These are phyloP conservation scores for Holocentrus rufus DNA, from an alignment of 2,797 vertebrate genomes.

Conservation along the genomic window DNA sequence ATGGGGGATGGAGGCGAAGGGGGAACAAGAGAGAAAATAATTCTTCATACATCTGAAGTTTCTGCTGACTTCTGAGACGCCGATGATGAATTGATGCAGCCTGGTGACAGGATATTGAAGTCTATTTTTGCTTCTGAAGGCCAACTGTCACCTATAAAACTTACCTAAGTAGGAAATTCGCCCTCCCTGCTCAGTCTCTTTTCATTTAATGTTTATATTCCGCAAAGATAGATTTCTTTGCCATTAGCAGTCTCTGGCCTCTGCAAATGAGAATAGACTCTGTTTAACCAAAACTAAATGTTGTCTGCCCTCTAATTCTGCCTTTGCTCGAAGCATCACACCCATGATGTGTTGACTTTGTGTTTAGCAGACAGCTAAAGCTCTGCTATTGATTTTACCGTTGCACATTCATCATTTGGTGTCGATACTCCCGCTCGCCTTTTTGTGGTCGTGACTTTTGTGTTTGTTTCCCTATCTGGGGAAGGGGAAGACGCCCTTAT, in stretches of 20 bases:
- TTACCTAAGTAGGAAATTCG: slow-evolving; percentile 16
- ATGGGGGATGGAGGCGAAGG: neutral
- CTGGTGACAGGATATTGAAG: neutral
- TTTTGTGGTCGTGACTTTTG: slow-evolving; percentile 48
- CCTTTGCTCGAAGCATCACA: neutral
- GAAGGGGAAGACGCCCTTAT: slow-evolving; percentile 33
- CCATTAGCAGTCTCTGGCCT: neutral
- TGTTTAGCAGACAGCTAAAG: slow-evolving; percentile 25
- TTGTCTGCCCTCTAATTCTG: neutral
- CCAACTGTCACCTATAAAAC: slow-evolving; percentile 17
- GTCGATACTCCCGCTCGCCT: slow-evolving; percentile 48
- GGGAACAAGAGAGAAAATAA: neutral
- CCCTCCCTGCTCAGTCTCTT: neutral
- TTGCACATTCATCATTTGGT: slow-evolving; percentile 48
- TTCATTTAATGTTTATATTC: slow-evolving; percentile 19
- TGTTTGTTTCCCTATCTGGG: slow-evolving; percentile 50
- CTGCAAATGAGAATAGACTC: neutral
- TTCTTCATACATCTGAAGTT: neutral
- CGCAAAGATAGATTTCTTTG: slow-evolving; percentile 3
- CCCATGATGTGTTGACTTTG: neutral
- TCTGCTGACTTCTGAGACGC: slow-evolving; percentile 13
- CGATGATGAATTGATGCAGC: slow-evolving; percentile 6
- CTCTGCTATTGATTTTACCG: slow-evolving; percentile 41
- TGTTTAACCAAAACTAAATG: neutral
- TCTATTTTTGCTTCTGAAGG: slow-evolving; percentile 21